Evolutionary conservation across 2,888 invertebrate species (phyloP), one percentile per base, ranked within the genome.

Genomic region (Belgica antarctica): DNA sequence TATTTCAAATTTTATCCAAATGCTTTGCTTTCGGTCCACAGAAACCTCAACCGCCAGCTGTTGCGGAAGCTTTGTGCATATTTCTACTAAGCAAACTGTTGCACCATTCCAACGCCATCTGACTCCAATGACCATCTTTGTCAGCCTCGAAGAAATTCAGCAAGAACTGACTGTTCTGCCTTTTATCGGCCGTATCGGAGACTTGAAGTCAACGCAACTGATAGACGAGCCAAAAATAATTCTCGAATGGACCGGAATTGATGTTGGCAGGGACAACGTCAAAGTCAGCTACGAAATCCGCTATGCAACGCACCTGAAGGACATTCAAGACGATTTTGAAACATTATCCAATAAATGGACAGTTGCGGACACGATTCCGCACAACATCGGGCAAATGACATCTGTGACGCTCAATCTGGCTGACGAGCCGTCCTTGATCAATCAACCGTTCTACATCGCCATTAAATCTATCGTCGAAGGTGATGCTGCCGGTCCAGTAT

Each of bases 241-340:
- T 12, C 77, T 87, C 7, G 78, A 80, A 0, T 86, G 86, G 85
- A 85, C 86, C 1, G 82, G 86, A 1, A 85, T 86, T 0, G 86
- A 84, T 72, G 81, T 83, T 81, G 83, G 82, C 1, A 83, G 83
- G 0, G 75, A 79, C 15, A 78, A 77, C 27, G 83, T 83, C 0
- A 52, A 68, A 57, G 77, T 80, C 1, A 77, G 80, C n/a, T 84
- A 84, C 73, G 83, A 84, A 73, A 78, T 85, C 2, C 80, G 80
- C 72, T 83, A 81, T 72, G 80, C 83, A 0, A 74, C 74, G 1
- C 77, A 76, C 2, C 77, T 83, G 1, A 73, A 75, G 19, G 82
- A 82, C 71, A 80, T 83, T 65, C 76, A 81, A 22, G 82, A 83
- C 70, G 78, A 80, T 71, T 83, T 81, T 72, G 82, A 83, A 71